phyloP scores from a whole-genome alignment of 2,113 vertebrate species.

The Peromyscus leucopus region DNA sequence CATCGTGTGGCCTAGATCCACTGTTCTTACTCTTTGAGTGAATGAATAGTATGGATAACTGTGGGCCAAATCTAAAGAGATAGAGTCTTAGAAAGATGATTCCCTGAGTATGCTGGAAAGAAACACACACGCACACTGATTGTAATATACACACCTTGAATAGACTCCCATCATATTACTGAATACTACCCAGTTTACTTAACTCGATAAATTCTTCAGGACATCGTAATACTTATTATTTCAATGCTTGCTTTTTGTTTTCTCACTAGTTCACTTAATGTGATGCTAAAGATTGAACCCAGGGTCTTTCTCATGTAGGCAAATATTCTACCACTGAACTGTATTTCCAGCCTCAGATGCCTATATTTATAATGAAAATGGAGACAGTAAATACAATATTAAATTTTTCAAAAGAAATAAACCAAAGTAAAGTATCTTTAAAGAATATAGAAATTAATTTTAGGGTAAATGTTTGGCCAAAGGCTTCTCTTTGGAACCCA shows the following conservation, averaged over 20 bases:
- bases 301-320: neutral
- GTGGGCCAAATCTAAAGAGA: neutral
- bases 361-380: neutral
- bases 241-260: neutral
- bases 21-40: neutral
- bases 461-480: neutral
- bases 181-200: neutral
- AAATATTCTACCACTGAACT: neutral
- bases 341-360: neutral
- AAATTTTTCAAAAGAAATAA: neutral
- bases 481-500: neutral
- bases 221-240: neutral
- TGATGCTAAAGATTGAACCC: neutral
- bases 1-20: rapidly evolving
- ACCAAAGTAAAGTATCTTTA: neutral
- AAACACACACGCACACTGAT: neutral
- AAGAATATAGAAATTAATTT: neutral
- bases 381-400: neutral
- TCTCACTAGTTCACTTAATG: neutral
- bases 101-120: neutral
- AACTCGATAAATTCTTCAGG: neutral
- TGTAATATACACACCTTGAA: neutral
- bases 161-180: neutral
- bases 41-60: rapidly evolving
- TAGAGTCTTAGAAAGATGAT: no score